A percentile compares a stretch with the other conserved stretches of the same genome.
phyloP scores from a whole-genome alignment of 1,140 invertebrate genomes.

The Linepithema humile region DNA sequence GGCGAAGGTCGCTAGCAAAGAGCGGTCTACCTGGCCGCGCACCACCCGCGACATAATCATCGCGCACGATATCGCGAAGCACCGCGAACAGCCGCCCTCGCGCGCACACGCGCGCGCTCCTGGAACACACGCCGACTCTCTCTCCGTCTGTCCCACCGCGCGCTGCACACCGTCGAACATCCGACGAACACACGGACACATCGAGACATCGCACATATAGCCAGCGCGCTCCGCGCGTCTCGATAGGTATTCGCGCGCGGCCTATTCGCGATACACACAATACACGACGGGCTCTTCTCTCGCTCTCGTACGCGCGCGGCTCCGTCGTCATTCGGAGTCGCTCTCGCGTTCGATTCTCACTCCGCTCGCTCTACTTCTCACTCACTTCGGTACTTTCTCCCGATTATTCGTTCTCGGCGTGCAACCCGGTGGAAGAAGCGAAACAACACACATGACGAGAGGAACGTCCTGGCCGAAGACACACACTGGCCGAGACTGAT shows the following conservation, averaged over 20 bases:
- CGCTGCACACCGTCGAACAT: not conserved
- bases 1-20: not conserved
- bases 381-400: not conserved
- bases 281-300: constrained; percentile 49
- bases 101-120: constrained; percentile 38
- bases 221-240: constrained; percentile 41
- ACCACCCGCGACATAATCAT: not conserved
- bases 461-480: constrained; percentile 8
- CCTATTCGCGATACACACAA: constrained; percentile 63
- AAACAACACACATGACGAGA: not conserved
- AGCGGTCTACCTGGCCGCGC: not conserved
- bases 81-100: constrained; percentile 30
- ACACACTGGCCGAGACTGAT: not conserved
- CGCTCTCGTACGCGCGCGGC: constrained; percentile 12
- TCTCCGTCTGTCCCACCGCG: not conserved
- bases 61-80: constrained; percentile 1
- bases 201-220: constrained; percentile 43
- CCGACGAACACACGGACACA: constrained; percentile 38
- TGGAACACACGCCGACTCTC: not conserved
- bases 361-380: not conserved
- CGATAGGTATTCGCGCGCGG: constrained; percentile 31
- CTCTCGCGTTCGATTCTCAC: constrained; percentile 23
- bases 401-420: constrained; percentile 11
- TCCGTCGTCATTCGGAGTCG: constrained; percentile 2
- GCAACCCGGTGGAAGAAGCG: not conserved